Conservation (phyloP, 2,888 invertebrate species). For the Meghimatium bilineatum region DNA sequence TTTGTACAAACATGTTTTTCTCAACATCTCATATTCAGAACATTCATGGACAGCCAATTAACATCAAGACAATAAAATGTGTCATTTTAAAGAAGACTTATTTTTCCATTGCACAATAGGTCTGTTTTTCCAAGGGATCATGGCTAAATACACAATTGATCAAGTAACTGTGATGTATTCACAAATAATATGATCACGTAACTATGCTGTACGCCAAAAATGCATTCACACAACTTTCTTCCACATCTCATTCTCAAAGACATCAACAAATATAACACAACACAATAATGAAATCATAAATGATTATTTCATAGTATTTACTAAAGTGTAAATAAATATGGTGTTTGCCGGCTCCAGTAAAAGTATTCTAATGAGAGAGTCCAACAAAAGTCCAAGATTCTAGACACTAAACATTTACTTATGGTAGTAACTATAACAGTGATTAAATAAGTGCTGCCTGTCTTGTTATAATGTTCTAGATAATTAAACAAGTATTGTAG, state of each 20-base stretch:
- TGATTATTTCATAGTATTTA: background rate
- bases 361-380: background rate
- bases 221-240: too few species aligned
- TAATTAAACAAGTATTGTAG: background rate
- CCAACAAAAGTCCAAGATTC: background rate
- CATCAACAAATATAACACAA: background rate
- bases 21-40: too few species aligned
- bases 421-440: background rate
- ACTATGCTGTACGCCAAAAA: too few species aligned
- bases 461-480: background rate
- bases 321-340: constrained; percentile 16
- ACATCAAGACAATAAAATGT: too few species aligned
- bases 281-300: background rate
- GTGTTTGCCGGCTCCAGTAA: background rate
- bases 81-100: too few species aligned
- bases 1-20: too few species aligned
- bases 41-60: too few species aligned
- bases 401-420: constrained; percentile 6
- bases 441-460: constrained; percentile 16
- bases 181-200: too few species aligned
- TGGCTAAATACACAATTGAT: too few species aligned
- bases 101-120: too few species aligned
- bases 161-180: too few species aligned
- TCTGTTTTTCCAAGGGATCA: too few species aligned
- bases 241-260: background rate